Evolutionary conservation across 2,888 invertebrate genomes (phyloP), one percentile per base, ranked within the genome.

Genomic region (Glaucopsyche alexis): DNA sequence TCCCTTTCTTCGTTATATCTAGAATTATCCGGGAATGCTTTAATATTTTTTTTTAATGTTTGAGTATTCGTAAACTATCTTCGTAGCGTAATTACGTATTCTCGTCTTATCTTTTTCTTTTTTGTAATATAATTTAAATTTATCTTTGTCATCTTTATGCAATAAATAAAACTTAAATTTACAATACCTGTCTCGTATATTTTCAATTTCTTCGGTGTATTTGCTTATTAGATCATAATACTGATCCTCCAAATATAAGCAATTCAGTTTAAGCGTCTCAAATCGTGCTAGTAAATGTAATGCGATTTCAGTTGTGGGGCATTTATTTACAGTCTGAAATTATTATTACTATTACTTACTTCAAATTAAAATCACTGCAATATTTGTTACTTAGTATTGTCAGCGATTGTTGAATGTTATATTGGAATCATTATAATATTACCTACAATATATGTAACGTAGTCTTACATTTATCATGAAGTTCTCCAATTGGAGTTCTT

Each of bases 1-100:
- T 95, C 95, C 79, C 97, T 94, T 78, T 96, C 95, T 83, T 96
- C 95, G 76, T 97, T 96, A 81, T 98, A 97, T 73, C 95, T 94
- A 38, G 2, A 29, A 72, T 50, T 19, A 19, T 19, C 7, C 2
- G 2, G 29, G 29, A 29, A 29, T 29, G 29, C 4, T 29, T 29
- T 29, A 29, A 29, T 29, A 3, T 29, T 29, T 29, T 29, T 2
- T 29, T 29, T 4, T 29, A 29, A 4, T 29, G 29, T 29, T 29
- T 4, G 1, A 29, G 29, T 4, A 29, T 29, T 29, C 29, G 29
- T 29, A 29, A n/a, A n/a, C n/a, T n/a, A n/a, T n/a, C n/a, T n/a
- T n/a, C n/a, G n/a, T n/a, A n/a, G n/a, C n/a, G n/a, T 29, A 29
- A 29, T 29, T 29, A 29, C 1, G 3, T 29, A 29, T 4, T 29